These are phyloP conservation scores for Agrochola macilenta DNA, from an alignment of 2,888 invertebrate genomes.

Conservation along the genomic window DNA sequence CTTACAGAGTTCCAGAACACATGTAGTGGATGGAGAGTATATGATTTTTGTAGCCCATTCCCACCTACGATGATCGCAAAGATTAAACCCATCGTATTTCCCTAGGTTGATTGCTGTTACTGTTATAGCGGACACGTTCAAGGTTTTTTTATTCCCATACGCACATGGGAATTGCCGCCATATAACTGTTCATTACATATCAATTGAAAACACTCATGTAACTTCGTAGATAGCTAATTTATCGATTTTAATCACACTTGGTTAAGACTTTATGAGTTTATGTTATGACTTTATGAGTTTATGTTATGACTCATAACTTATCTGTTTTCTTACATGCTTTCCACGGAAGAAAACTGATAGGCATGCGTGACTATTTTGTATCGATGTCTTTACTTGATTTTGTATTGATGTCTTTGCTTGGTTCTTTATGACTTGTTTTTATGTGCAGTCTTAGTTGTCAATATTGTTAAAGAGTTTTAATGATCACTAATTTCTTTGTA, in stretches of 20 bases:
- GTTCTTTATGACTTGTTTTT: neutral
- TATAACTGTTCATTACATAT: constrained; percentile 9
- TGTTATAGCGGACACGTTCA: constrained; percentile 5
- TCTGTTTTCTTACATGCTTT: neutral
- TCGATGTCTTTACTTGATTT: neutral
- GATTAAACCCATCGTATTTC: neutral
- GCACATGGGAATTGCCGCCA: neutral
- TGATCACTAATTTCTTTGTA: neutral
- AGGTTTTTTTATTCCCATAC: constrained; percentile 25
- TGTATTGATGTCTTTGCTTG: neutral
- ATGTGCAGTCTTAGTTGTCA: neutral
- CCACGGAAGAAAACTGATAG: neutral
- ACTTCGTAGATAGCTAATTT: neutral
- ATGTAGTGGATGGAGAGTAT: neutral
- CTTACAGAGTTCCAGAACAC: neutral
- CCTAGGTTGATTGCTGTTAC: constrained; percentile 1
- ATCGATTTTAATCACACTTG: neutral
- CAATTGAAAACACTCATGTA: constrained; percentile 8
- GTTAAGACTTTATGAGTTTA: too few relatives aligned
- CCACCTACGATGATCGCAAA: neutral
- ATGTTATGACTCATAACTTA: neutral
- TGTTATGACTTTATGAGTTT: too few relatives aligned
- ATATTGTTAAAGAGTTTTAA: neutral
- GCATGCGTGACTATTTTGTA: neutral
- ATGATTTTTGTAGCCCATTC: neutral